Evolutionary conservation across 2,888 invertebrate genomes (phyloP).

Genomic region (Yponomeuta evonymella): DNA sequence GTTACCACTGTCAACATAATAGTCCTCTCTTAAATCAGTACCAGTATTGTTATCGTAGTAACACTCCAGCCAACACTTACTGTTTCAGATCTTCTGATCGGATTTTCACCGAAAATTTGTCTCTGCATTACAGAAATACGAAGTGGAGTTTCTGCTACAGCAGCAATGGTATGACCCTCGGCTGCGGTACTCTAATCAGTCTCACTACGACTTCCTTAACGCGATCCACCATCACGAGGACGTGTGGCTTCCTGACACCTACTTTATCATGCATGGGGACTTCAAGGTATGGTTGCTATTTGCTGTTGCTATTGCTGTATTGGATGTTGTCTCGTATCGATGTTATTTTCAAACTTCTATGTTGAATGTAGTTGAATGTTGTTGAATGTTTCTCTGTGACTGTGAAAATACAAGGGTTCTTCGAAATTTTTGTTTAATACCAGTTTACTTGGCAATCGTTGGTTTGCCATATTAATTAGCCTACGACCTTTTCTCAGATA

Average conservation of each 20-base stretch:
- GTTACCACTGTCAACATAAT: too few relatives aligned
- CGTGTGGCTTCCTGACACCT: conserved; percentile 96
- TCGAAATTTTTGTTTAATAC: neutral
- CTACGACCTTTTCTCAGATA: too few relatives aligned
- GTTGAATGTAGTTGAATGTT: neutral
- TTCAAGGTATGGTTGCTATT: conserved; percentile 78
- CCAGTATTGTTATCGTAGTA: neutral
- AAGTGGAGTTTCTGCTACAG: conserved; percentile 94
- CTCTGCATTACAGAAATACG: conserved; percentile 87
- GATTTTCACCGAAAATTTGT: neutral
- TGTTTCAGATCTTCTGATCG: neutral
- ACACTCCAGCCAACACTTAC: neutral
- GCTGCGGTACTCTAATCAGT: conserved; percentile 90
- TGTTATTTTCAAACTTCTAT: neutral
- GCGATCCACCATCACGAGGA: conserved; percentile 95
- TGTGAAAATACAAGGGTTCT: neutral
- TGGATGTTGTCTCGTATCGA: neutral
- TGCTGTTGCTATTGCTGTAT: neutral
- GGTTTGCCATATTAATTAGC: too few relatives aligned
- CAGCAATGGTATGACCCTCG: conserved; percentile 96
- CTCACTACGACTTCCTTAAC: conserved; percentile 91
- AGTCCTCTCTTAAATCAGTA: too few relatives aligned
- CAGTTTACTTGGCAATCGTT: too few relatives aligned
- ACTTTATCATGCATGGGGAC: conserved; percentile 97
- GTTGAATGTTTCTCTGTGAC: neutral